Evolutionary conservation across 2,888 invertebrate species (phyloP), one percentile per base, ranked within the genome.

Genomic region (Chrysotoxum bicinctum): DNA sequence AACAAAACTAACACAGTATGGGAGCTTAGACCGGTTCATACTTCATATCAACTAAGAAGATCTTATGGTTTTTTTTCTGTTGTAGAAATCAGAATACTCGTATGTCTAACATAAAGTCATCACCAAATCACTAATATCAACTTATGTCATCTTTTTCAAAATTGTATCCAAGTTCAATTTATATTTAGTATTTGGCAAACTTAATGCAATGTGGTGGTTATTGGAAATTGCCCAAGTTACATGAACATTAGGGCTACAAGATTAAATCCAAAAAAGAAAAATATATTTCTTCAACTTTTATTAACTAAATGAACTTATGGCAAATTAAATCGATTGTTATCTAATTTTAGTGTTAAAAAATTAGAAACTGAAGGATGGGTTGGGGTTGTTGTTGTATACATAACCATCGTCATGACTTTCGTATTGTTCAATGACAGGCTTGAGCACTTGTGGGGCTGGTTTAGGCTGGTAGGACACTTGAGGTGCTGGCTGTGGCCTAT

Each of bases 311-410:
- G 19, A 40, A 58, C 26, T n/a, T 26, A 74, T 52, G 43, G 30
- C 26, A 75, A 16, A 16, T 37, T 16, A 2, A 60, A 16, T 58
- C 12, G 23, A 48, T 37, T 14, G 9, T 48, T 35, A 56, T 43
- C n/a, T 50, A 26, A 48, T 32, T 19, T 3, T 1, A 19, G 9
- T 8, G 3, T 45, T 12, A 8, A 16, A 40, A 43, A 64, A 8
- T 50, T 70, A 81, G 19, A 70, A 81, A 23, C 32, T 58, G 48
- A 81, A 81, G 0, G 81, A 64, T 19, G 81, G 81, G 8, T 54
- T 69, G 2, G 81, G 81, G 19, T 75, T 70, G 16, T 75, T 81
- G 19, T 81, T 58, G 50, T 81, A 81, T n/a, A 70, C 6, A 40
- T 81, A 81, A 32, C 81, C 66, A 8, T 66, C 16, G 2, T 66